These are phyloP conservation scores for Philantomba maxwellii DNA, from an alignment of 2,113 vertebrate species.

Conservation along the genomic window DNA sequence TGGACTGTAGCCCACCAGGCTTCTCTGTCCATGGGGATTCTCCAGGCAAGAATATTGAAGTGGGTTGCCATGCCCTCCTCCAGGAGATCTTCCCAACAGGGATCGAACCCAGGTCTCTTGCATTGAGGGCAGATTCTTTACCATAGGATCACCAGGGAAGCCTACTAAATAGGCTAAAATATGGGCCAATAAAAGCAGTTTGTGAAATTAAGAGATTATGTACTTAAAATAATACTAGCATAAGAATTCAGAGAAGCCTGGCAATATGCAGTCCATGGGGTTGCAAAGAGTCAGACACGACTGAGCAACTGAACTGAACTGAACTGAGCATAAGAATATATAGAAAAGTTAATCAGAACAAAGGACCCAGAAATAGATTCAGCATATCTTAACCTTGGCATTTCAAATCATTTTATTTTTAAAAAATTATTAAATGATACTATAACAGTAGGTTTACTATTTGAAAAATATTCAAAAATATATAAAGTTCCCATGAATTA, in stretches of 20 bases:
- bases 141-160: neutral
- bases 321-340: neutral
- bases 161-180: neutral
- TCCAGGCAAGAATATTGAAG: neutral
- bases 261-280: neutral
- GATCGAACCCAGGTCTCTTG: neutral
- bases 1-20: neutral
- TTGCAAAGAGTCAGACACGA: fast-evolving
- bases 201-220: neutral
- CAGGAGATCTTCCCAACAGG: neutral
- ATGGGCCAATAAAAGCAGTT: neutral
- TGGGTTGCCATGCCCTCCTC: neutral
- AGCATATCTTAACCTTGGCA: neutral
- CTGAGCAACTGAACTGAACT: neutral
- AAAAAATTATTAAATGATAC: neutral
- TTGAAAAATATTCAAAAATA: neutral
- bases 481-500: neutral
- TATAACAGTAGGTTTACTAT: neutral
- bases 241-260: neutral
- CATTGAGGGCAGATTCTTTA: neutral
- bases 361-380: neutral
- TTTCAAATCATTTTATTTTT: neutral
- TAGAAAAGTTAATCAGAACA: neutral
- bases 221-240: neutral
- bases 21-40: neutral